These are phyloP conservation scores for Coregonus sp. DNA, from an alignment of 2,797 vertebrate species.

Conservation along the genomic window DNA sequence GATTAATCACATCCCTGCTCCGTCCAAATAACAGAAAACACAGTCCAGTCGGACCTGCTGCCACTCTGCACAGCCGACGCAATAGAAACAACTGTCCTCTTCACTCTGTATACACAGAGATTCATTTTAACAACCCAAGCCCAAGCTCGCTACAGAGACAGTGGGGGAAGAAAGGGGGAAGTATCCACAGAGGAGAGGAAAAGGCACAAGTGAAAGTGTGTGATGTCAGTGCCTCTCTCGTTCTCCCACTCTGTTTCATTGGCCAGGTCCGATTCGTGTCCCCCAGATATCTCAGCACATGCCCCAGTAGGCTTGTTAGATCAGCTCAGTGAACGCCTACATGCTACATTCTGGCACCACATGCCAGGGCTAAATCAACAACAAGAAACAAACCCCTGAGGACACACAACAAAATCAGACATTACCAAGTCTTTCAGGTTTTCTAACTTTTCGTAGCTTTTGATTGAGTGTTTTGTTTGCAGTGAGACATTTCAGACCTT, in stretches of 20 bases:
- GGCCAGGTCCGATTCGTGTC: constrained; percentile 73
- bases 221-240: constrained; percentile 73
- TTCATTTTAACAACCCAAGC: neutral
- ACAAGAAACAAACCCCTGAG: constrained; percentile 66
- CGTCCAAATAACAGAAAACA: constrained; percentile 49
- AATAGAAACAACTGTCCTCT: constrained; percentile 61
- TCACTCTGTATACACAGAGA: neutral
- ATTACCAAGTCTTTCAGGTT: constrained; percentile 50
- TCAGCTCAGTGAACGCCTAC: constrained; percentile 69
- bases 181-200: constrained; percentile 50
- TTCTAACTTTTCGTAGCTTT: neutral
- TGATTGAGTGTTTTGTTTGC: neutral
- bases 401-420: constrained; percentile 71
- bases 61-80: constrained; percentile 44
- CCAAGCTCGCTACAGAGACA: neutral
- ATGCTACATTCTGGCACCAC: constrained; percentile 69
- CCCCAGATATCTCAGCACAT: constrained; percentile 70
- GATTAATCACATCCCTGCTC: constrained; percentile 74
- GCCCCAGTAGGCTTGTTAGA: constrained; percentile 74
- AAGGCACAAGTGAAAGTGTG: constrained; percentile 58
- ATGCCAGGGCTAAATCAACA: constrained; percentile 65
- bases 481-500: neutral
- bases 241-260: constrained; percentile 65
- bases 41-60: constrained; percentile 29
- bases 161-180: constrained; percentile 12